Evolutionary conservation across 2,888 invertebrate species (phyloP), one percentile per base, ranked within the genome.

Genomic region (Micoletzkya japonica): DNA sequence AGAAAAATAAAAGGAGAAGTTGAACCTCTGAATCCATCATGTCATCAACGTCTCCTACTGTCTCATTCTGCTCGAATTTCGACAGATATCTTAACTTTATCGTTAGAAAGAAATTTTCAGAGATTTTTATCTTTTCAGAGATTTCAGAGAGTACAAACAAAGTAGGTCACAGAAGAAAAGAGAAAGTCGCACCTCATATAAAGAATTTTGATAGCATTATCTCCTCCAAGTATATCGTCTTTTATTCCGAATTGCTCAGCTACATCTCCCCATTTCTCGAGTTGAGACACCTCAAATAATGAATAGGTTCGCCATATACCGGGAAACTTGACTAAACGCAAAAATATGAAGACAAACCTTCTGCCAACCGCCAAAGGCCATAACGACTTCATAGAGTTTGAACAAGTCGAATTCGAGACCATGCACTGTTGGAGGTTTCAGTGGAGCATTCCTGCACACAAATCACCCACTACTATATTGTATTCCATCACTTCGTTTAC

Each of bases 401-500:
- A 92, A 94, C 79, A 97, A 90, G 89, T 97, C 95, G 85, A 97
- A 90, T 87, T 93, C 92, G 84, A 91, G 90, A 71, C 95, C 95
- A 88, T 92, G 93, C 74, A 96, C 91, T 86, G 91, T 89, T 2
- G 93, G 92, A 37, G 89, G 87, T 82, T 91, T 91, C 28, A 83
- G 68, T 20, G 75, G 75, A 28, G 76, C 76, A 56, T 73, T 76
- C 81, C 81, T 82, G 64, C 24, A 75, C 39, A 28, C 24, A 39
- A 24, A n/a, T 14, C 0, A 66, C 4, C 30, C 17, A 58, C 6
- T 26, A 1, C 17, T 24, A 32, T 1, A 30, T 4, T 30, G 3
- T 56, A 14, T 49, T n/a, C 17, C 28, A 50, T 4, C 4, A 50
- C 20, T 17, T 20, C 44, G 36, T 37, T 7, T n/a, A 24, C 54